A percentile compares a stretch with the other conserved stretches of the same genome.
These are phyloP conservation scores for Lomographa bimaculata DNA, from an alignment of 2,888 invertebrate species.

Conservation along the genomic window DNA sequence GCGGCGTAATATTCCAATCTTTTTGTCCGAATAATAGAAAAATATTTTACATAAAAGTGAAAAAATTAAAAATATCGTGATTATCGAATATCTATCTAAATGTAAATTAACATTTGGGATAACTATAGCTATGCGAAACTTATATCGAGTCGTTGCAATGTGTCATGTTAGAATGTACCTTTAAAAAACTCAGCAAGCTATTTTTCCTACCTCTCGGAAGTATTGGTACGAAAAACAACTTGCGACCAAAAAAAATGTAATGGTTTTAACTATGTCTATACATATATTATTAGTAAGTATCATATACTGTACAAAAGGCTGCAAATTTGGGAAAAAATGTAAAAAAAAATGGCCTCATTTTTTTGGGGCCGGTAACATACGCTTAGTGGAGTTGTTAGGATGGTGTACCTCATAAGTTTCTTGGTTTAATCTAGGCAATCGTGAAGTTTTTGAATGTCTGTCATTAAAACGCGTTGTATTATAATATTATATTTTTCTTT, in stretches of 20 bases:
- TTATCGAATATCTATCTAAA: constrained; percentile 50
- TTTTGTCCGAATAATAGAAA: constrained; percentile 42
- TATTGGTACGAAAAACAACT: constrained; percentile 44
- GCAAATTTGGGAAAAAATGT: constrained; percentile 74
- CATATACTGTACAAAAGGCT: constrained; percentile 81
- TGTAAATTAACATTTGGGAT: constrained; percentile 61
- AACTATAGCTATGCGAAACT: constrained; percentile 61
- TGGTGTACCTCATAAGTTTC: constrained; percentile 75
- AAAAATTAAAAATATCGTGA: constrained; percentile 60
- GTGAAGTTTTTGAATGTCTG: constrained; percentile 49
- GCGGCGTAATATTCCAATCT: constrained; percentile 43
- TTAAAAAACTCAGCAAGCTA: constrained; percentile 53
- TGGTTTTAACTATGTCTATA: constrained; percentile 79
- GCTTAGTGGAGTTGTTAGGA: constrained; percentile 80
- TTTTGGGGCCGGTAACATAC: constrained; percentile 74
- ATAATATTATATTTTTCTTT: constrained; percentile 47
- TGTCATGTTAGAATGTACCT: constrained; percentile 63
- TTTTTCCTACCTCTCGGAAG: constrained; percentile 52
- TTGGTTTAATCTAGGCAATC: constrained; percentile 59
- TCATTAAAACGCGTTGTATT: constrained; percentile 30
- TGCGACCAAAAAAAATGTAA: constrained; percentile 62
- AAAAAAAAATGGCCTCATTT: constrained; percentile 72
- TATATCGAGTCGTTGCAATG: constrained; percentile 59
- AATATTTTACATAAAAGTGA: constrained; percentile 49
- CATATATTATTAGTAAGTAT: constrained; percentile 78